Conservation (phyloP, 2,888 invertebrate genomes). For the Heliothis peltigera region DNA sequence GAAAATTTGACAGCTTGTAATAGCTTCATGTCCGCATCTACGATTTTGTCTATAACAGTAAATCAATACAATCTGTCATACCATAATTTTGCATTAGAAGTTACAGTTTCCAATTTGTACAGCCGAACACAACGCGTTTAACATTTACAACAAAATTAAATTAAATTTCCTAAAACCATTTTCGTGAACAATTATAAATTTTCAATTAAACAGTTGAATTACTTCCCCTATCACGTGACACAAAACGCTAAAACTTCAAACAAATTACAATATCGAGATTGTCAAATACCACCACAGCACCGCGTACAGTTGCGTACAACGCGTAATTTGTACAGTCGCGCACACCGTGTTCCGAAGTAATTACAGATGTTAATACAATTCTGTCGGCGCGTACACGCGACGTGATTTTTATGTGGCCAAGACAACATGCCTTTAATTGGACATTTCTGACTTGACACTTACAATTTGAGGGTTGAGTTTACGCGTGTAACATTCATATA, state of each 20-base stretch:
- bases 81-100: conserved; percentile 25
- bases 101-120: conserved; percentile 34
- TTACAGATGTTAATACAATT: conserved; percentile 69
- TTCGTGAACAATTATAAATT: conserved; percentile 40
- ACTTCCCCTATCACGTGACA: conserved; percentile 33
- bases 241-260: conserved; percentile 34
- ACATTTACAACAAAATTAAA: conserved; percentile 24
- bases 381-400: conserved; percentile 62
- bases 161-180: conserved; percentile 40
- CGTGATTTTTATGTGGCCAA: conserved; percentile 51
- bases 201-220: conserved; percentile 33
- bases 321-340: conserved; percentile 45
- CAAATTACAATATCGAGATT: conserved; percentile 33
- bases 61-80: conserved; percentile 44
- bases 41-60: too few species aligned
- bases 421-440: conserved; percentile 49
- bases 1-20: too few species aligned
- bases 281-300: conserved; percentile 28
- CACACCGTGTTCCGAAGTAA: conserved; percentile 46
- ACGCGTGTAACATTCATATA: conserved; percentile 18
- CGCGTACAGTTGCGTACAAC: conserved; percentile 20
- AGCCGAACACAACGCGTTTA: conserved; percentile 36
- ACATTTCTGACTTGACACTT: conserved; percentile 55
- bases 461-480: conserved; percentile 40
- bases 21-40: too few species aligned